These are phyloP conservation scores for Urocyon cinereoargenteus DNA, from an alignment of 2,797 vertebrate species.

Conservation along the genomic window DNA sequence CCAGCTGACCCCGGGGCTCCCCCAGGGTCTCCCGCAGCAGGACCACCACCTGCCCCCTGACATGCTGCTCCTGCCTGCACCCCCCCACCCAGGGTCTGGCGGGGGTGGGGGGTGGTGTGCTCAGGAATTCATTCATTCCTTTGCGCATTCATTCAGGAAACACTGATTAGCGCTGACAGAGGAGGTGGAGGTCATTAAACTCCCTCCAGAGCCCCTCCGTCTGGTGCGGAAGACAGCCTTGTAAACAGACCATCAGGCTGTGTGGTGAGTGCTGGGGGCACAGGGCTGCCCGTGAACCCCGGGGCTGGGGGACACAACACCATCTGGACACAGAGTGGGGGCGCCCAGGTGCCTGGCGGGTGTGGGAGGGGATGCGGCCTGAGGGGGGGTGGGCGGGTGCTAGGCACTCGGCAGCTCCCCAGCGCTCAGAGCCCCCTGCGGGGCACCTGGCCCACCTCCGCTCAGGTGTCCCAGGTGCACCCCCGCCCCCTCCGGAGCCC, in stretches of 20 bases:
- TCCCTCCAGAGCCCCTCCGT: conserved; percentile 48
- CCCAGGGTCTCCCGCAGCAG: neutral
- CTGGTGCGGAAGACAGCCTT: conserved; percentile 57
- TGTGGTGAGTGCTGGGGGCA: neutral
- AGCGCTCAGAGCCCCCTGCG: neutral
- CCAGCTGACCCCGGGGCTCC: neutral
- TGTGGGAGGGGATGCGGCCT: neutral
- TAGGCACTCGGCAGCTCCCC: too few relatives aligned
- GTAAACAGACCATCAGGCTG: conserved; percentile 63
- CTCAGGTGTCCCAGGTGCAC: conserved; percentile 55
- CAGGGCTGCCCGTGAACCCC: neutral
- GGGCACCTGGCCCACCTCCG: neutral
- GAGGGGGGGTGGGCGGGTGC: accelerated
- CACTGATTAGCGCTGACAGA: conserved; percentile 32
- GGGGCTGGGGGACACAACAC: neutral
- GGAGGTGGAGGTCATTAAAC: conserved; percentile 60
- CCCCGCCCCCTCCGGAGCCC: neutral
- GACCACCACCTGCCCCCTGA: neutral
- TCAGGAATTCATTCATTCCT: conserved; percentile 62
- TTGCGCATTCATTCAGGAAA: conserved; percentile 61
- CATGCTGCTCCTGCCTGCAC: neutral
- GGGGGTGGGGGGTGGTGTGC: neutral
- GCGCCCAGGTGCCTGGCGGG: neutral
- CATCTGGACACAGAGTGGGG: neutral
- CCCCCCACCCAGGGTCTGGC: neutral